These are phyloP conservation scores for Vulpes lagopus DNA, from an alignment of 2,113 vertebrate genomes.

Conservation along the genomic window DNA sequence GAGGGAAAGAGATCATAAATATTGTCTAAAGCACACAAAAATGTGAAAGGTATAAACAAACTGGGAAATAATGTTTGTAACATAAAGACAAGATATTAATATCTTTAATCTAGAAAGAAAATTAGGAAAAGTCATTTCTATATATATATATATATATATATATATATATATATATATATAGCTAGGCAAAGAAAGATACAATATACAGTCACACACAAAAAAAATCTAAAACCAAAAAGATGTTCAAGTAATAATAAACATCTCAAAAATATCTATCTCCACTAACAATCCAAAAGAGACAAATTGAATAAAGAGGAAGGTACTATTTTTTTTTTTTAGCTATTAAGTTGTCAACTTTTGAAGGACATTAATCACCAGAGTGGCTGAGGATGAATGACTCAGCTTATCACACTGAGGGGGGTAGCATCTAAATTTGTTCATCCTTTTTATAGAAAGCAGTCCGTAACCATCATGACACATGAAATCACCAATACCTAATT, in stretches of 20 bases:
- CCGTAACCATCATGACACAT: background rate
- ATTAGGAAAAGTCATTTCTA: background rate
- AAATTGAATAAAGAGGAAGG: background rate
- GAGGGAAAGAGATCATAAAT: conserved; percentile 54
- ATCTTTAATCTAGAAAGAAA: conserved; percentile 49
- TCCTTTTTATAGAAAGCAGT: background rate
- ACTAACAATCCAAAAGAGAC: background rate
- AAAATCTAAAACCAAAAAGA: background rate
- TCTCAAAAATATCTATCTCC: background rate
- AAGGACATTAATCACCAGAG: background rate
- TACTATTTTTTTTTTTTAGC: background rate
- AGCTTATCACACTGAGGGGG: background rate
- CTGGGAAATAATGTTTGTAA: background rate
- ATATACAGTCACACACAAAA: background rate
- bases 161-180: background rate
- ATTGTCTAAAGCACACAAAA: conserved; percentile 15
- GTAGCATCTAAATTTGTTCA: accelerated
- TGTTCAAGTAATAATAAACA: background rate
- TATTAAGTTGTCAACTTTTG: background rate
- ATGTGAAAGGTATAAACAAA: conserved; percentile 34
- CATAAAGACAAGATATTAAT: conserved; percentile 33
- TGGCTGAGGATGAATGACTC: background rate
- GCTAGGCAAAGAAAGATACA: background rate
- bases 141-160: no score
- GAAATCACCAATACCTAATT: background rate